A percentile compares a stretch with the other conserved stretches of the same genome.
Evolutionary conservation across 2,797 vertebrate genomes (phyloP).

Genomic region (Micromesistius poutassou): DNA sequence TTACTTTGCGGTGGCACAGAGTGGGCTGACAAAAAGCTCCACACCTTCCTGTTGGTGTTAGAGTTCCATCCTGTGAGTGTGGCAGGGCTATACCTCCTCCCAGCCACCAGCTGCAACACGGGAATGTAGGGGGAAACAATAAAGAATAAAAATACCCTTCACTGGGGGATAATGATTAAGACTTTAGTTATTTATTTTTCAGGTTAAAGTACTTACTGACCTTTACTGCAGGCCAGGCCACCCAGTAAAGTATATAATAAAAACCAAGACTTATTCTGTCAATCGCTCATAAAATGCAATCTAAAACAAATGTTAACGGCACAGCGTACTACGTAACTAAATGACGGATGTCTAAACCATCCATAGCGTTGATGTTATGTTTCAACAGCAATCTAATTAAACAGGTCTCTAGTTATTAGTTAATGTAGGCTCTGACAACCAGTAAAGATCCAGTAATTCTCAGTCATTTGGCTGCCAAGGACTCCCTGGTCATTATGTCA

Average conservation of each 20-base stretch:
- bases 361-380: not conserved
- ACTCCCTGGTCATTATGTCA: not conserved
- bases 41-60: not conserved
- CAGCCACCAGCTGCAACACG: not conserved
- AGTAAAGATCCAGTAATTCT: not conserved
- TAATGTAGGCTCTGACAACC: not conserved
- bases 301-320: too few species aligned
- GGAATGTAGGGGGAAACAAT: not conserved
- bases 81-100: not conserved
- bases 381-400: not conserved
- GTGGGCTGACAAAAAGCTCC: not conserved
- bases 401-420: not conserved
- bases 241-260: not conserved
- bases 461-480: not conserved
- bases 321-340: too few species aligned
- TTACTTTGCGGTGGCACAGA: not conserved
- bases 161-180: not conserved
- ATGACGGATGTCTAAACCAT: not conserved
- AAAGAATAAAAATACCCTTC: not conserved
- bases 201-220: not conserved
- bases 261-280: not conserved
- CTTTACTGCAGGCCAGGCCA: not conserved
- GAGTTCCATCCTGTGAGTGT: not conserved
- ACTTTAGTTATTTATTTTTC: not conserved
- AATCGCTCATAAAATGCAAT: not conserved